Base-by-base conservation (phyloP, 1,140 invertebrate species). In the Anthonomus grandis region DNA sequence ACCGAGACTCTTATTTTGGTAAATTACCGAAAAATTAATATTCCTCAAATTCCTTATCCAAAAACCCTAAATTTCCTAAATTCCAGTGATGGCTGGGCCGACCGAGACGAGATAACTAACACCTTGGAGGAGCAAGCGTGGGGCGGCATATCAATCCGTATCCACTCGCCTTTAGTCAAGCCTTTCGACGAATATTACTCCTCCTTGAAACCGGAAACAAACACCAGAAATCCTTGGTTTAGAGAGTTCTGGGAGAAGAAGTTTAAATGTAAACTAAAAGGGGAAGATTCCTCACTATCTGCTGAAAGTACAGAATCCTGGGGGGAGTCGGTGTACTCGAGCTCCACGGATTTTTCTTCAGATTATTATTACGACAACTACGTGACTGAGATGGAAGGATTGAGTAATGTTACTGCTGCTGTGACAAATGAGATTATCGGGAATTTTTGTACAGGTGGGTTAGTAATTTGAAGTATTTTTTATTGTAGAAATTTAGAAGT, bases 161-260 rank as follows among this genome's bases (percentile, higher is more conserved):
- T 91, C 31, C 80, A 88, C 64, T 89, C 88, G 3, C 84, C 86
- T 0, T 80, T 82, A 57, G 80, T 89, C 4, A 64, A 71, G 3
- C 75, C 77, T 41, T 90, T 90, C 68, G 84, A 89, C 65, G 68
- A 80, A 2, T 82, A 89, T 68, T 91, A 89, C 70, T 82, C 82
- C 58, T 73, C 75, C 0, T 74, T 91, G 23, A 80, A 80, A 60
- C 86, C 86, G 0, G 70, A 71, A 48, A 83, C 74, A 60, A 87
- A 88, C 70, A 69, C 69, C 1, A 70, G 83, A 19, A 89, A 90
- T 74, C 86, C 86, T 2, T 90, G 88, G 88, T 89, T 90, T 70
- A 72, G 75, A 21, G 86, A 89, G 67, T 87, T 87, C 71, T 89
- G 87, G 87, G 81, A 89, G 69, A 70, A 79, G 31, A 81, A 79